Conservation (phyloP, 2,113 vertebrate species). For the Pungitius pungitius region DNA sequence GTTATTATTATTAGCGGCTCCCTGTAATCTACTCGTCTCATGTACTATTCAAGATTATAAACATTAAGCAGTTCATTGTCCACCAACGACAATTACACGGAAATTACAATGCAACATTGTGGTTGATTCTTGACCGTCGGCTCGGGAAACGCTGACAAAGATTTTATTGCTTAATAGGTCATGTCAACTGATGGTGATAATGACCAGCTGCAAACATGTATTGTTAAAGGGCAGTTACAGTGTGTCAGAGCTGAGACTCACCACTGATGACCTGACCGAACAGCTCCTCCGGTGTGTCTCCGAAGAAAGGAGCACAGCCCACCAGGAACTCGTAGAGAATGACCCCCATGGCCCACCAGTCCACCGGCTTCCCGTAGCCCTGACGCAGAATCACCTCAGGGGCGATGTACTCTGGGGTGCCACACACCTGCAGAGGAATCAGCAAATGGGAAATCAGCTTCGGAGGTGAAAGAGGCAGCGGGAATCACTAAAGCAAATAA, state of each 20-base stretch:
- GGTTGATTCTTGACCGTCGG: neutral
- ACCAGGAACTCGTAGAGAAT: constrained; percentile 97
- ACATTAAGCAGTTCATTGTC: neutral
- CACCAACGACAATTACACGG: neutral
- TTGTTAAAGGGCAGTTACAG: neutral
- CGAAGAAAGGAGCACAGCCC: constrained; percentile 95
- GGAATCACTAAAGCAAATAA: neutral
- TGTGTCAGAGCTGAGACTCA: constrained; percentile 66
- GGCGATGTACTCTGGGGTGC: constrained; percentile 96
- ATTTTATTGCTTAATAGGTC: neutral
- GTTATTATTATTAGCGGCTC: neutral
- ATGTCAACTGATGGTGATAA: neutral
- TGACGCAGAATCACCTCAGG: constrained; percentile 96
- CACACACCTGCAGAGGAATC: constrained; percentile 86
- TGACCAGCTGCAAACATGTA: neutral
- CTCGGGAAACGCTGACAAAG: neutral
- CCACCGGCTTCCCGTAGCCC: constrained; percentile 97
- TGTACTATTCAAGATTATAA: neutral
- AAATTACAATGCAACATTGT: neutral
- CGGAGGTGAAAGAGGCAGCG: neutral
- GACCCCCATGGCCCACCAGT: constrained; percentile 99
- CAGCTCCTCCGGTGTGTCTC: constrained; percentile 95
- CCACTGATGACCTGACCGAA: constrained; percentile 98
- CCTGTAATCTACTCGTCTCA: too few relatives aligned
- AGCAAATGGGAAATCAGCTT: neutral